Evolutionary conservation across 2,888 invertebrate genomes (phyloP).

Genomic region (Ennomos erosarius): DNA sequence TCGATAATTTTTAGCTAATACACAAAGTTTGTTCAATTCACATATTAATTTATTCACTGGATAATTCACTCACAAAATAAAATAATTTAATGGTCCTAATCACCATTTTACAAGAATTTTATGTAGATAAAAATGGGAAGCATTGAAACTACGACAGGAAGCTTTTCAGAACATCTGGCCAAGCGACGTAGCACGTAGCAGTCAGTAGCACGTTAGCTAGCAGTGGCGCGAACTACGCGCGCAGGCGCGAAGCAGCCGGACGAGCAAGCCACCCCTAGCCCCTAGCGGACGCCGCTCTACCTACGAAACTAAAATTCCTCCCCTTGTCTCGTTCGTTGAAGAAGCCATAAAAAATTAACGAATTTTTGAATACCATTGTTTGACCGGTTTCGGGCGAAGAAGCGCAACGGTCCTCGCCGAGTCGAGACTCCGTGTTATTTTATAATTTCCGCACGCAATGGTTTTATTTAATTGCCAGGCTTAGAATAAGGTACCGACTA

Average conservation of each 20-base stretch:
- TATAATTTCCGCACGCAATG: neutral
- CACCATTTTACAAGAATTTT: slow-evolving; percentile 76
- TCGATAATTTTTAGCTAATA: slow-evolving; percentile 73
- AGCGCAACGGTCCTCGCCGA: slow-evolving; percentile 15
- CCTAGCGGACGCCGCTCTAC: slow-evolving; percentile 76
- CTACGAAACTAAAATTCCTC: slow-evolving; percentile 69
- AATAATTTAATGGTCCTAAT: slow-evolving; percentile 69
- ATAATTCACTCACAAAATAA: slow-evolving; percentile 70
- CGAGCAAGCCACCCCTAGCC: slow-evolving; percentile 61
- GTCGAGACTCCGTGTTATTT: neutral
- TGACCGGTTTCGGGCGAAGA: slow-evolving; percentile 70
- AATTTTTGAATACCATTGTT: slow-evolving; percentile 78
- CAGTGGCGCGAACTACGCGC: slow-evolving; percentile 85
- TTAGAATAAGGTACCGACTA: no score
- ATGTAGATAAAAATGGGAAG: slow-evolving; percentile 72
- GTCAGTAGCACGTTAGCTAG: no score
- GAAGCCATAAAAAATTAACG: slow-evolving; percentile 84
- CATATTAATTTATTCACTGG: slow-evolving; percentile 73
- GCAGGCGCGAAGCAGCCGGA: slow-evolving; percentile 80
- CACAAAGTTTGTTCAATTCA: slow-evolving; percentile 70
- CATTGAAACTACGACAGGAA: slow-evolving; percentile 79
- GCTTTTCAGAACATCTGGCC: slow-evolving; percentile 85
- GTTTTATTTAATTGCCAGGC: neutral
- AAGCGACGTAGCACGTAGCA: slow-evolving; percentile 73
- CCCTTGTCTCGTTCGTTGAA: slow-evolving; percentile 69